Percentiles rank a stretch among this genome's conserved stretches.
Conservation (phyloP, 2,113 vertebrate species). For the Aptenodytes patagonicus region DNA sequence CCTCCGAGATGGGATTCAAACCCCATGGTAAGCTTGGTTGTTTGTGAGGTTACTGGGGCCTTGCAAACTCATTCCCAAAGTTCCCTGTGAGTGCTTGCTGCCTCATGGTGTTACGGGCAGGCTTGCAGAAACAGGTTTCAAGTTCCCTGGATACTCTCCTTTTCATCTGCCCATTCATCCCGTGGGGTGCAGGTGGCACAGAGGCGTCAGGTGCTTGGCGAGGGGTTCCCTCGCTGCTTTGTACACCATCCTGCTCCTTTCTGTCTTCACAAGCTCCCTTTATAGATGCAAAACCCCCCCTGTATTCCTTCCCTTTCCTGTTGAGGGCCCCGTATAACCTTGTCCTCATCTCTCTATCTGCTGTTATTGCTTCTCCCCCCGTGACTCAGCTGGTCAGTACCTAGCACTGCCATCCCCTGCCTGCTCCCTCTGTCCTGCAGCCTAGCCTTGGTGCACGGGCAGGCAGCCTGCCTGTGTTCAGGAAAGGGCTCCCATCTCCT, state of each 20-base stretch:
- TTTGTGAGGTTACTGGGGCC: not conserved
- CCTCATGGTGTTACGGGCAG: not conserved
- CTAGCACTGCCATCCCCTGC: not conserved
- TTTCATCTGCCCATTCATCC: fast-evolving
- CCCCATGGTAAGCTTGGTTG: not conserved
- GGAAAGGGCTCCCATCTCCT: not conserved
- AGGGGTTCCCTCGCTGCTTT: fast-evolving
- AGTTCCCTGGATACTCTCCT: fast-evolving
- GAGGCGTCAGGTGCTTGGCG: fast-evolving
- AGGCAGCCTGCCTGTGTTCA: not conserved
- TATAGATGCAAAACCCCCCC: fast-evolving
- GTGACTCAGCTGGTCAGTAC: no score
- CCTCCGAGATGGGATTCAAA: not conserved
- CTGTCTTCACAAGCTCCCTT: not conserved
- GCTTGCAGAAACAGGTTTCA: not conserved
- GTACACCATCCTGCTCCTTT: not conserved
- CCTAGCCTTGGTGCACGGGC: not conserved
- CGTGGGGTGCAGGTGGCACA: not conserved
- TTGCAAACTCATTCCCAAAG: not conserved
- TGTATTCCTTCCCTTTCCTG: not conserved
- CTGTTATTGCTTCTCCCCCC: fast-evolving
- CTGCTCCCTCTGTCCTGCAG: not conserved
- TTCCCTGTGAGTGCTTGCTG: not conserved
- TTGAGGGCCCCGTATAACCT: not conserved
- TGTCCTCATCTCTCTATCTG: fast-evolving